phyloP scores from a whole-genome alignment of 37 sponge, comb jelly and placozoan genomes.

The Crambe crambe region DNA sequence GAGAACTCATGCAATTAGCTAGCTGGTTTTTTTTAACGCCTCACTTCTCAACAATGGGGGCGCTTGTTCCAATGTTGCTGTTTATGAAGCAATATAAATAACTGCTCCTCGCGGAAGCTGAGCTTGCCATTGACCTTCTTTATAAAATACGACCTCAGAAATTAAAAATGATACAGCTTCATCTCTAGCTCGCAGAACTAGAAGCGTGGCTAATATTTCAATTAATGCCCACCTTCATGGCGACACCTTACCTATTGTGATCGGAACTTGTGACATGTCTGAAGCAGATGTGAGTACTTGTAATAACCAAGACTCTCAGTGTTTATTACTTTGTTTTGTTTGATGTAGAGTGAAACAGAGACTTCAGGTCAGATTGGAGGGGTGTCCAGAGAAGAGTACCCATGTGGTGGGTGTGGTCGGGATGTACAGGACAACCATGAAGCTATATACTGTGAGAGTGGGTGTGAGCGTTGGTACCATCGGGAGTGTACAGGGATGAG shows the following conservation, averaged over 20 bases:
- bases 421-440: slow-evolving; percentile 78
- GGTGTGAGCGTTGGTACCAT: slow-evolving; percentile 67
- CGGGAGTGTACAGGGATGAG: slow-evolving; percentile 83
- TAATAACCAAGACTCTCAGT: neutral
- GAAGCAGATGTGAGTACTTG: neutral
- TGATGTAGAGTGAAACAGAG: slow-evolving; percentile 2
- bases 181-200: too few relatives aligned
- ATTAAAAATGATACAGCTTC: too few relatives aligned
- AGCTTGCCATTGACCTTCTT: neutral
- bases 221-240: too few relatives aligned
- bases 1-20: too few relatives aligned
- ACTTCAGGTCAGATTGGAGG: neutral
- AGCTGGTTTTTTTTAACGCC: neutral
- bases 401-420: slow-evolving; percentile 78
- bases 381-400: slow-evolving; percentile 44
- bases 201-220: too few relatives aligned
- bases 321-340: neutral
- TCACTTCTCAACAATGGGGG: slow-evolving; percentile 51
- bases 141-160: too few relatives aligned
- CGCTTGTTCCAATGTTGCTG: slow-evolving; percentile 29
- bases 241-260: too few relatives aligned
- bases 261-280: too few relatives aligned
- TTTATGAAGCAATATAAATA: slow-evolving; percentile 20
- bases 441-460: slow-evolving; percentile 82
- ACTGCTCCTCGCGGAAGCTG: neutral